Evolutionary conservation across 2,113 vertebrate genomes (phyloP).

Genomic region (Crocuta crocuta): DNA sequence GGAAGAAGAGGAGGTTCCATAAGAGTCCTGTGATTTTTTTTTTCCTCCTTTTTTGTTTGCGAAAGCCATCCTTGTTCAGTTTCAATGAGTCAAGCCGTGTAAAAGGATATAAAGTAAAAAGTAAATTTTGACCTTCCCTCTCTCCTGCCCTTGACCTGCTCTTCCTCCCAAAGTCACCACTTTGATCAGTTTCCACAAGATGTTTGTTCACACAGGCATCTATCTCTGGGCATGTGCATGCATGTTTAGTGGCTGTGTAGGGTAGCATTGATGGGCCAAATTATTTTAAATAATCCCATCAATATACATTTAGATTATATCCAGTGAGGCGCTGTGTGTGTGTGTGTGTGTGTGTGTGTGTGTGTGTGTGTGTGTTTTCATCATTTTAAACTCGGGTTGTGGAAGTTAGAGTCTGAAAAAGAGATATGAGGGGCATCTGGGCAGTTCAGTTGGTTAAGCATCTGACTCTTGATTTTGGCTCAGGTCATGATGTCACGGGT

Average conservation of each 20-base stretch:
- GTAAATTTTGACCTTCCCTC: not conserved
- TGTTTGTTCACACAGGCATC: not conserved
- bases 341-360: not conserved
- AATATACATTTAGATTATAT: not conserved
- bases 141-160: not conserved
- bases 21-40: not conserved
- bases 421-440: not conserved
- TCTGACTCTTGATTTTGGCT: too few relatives aligned
- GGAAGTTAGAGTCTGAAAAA: not conserved
- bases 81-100: not conserved
- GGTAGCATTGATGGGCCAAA: not conserved
- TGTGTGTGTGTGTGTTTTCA: too few relatives aligned
- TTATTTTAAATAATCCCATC: not conserved
- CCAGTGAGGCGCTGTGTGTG: not conserved
- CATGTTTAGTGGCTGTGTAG: not conserved
- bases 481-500: too few relatives aligned
- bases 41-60: not conserved
- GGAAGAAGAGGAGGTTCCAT: not conserved
- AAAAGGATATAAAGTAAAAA: not conserved
- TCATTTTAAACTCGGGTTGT: not conserved
- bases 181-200: conserved; percentile 15
- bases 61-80: not conserved
- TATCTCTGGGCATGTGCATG: accelerated
- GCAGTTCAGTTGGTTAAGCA: too few relatives aligned
- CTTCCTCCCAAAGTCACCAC: not conserved